phyloP scores from a whole-genome alignment of 2,888 invertebrate genomes.

The Myopa testacea region DNA sequence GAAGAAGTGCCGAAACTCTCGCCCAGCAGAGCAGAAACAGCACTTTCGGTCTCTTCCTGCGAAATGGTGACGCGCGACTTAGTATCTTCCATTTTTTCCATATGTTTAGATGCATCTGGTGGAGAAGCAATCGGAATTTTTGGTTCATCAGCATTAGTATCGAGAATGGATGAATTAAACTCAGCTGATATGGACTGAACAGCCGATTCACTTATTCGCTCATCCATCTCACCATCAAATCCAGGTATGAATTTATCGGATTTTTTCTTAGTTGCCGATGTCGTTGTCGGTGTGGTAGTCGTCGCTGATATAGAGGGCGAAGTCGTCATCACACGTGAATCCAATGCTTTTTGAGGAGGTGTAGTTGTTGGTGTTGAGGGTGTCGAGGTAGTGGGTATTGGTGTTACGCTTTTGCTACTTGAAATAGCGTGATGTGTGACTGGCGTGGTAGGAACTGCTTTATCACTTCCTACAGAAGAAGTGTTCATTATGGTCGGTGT shows the following conservation, averaged over 20 bases:
- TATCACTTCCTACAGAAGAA: conserved; percentile 38
- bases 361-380: conserved; percentile 1
- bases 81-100: conserved; percentile 74
- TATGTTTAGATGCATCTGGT: conserved; percentile 63
- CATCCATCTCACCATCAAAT: conserved; percentile 77
- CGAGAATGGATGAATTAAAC: conserved; percentile 67
- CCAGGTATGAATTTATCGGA: conserved; percentile 76
- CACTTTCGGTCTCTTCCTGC: conserved; percentile 93
- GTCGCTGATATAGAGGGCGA: conserved; percentile 38
- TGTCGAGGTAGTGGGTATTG: conserved; percentile 46
- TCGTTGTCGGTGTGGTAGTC: conserved; percentile 37
- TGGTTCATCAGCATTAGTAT: conserved; percentile 63
- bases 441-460: conserved; percentile 48
- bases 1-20: conserved; percentile 82
- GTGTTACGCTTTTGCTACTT: neutral
- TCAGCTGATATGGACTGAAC: conserved; percentile 81
- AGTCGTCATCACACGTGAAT: conserved; percentile 43
- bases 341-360: conserved; percentile 15
- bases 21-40: conserved; percentile 87
- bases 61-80: conserved; percentile 85
- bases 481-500: conserved; percentile 68
- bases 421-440: conserved; percentile 40
- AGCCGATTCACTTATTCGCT: conserved; percentile 81
- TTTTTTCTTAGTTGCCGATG: conserved; percentile 69
- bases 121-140: conserved; percentile 67